phyloP scores from a whole-genome alignment of 2,113 vertebrate species.

The Colistium nudipinnis region DNA sequence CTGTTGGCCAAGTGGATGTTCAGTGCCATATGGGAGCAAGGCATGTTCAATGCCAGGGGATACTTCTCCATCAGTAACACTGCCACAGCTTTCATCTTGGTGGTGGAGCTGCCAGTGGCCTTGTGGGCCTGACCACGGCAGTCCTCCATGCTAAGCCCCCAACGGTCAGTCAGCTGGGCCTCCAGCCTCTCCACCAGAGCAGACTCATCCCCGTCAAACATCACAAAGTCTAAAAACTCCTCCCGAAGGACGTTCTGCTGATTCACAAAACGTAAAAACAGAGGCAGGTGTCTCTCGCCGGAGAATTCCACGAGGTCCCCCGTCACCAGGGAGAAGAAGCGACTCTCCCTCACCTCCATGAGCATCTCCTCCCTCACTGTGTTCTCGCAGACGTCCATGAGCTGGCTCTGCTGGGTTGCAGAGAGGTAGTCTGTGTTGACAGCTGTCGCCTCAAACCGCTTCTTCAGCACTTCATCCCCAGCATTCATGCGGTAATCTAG shows the following conservation, averaged over 20 bases:
- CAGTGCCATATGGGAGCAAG: conserved; percentile 88
- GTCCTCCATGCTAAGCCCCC: conserved; percentile 93
- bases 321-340: conserved; percentile 90
- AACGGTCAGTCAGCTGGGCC: conserved; percentile 87
- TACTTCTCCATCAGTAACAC: conserved; percentile 89
- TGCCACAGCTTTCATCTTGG: conserved; percentile 91
- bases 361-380: conserved; percentile 90
- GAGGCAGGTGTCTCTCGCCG: conserved; percentile 84
- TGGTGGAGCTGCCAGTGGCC: conserved; percentile 86
- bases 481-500: conserved; percentile 89
- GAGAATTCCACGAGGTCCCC: conserved; percentile 88
- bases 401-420: conserved; percentile 85
- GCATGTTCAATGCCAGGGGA: conserved; percentile 86
- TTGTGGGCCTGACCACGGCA: conserved; percentile 92
- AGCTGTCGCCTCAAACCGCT: conserved; percentile 86
- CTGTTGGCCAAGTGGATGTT: conserved; percentile 91
- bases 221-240: conserved; percentile 90
- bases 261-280: conserved; percentile 89
- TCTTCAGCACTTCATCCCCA: conserved; percentile 88
- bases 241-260: conserved; percentile 88
- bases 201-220: conserved; percentile 84
- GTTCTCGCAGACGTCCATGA: conserved; percentile 90
- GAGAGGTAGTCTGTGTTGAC: conserved; percentile 89
- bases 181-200: conserved; percentile 86
- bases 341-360: conserved; percentile 89